Conservation (phyloP, 1,140 invertebrate species). For the Ceratina japonica region DNA sequence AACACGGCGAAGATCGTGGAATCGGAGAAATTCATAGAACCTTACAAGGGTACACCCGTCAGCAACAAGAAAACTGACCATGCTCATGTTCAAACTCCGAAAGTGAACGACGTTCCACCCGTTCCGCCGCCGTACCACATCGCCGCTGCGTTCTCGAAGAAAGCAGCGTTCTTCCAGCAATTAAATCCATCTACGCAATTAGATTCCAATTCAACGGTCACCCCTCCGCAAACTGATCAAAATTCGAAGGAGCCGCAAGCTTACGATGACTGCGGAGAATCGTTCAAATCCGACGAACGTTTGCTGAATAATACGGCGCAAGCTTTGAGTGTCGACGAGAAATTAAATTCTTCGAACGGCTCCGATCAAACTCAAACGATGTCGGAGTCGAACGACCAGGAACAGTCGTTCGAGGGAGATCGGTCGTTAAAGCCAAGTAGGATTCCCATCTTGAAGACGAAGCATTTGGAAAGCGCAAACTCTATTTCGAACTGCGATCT, state of each 20-base stretch:
- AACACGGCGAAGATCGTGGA: conserved; percentile 77
- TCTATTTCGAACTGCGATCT: conserved; percentile 64
- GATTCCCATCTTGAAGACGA: conserved; percentile 69
- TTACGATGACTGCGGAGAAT: conserved; percentile 28
- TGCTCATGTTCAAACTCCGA: conserved; percentile 37
- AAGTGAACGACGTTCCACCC: conserved; percentile 69
- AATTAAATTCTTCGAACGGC: conserved; percentile 27
- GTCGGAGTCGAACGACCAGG: conserved; percentile 26
- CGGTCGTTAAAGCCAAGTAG: conserved; percentile 70
- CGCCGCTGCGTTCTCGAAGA: conserved; percentile 84
- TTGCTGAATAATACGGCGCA: conserved; percentile 33
- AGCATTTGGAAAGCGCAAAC: conserved; percentile 63
- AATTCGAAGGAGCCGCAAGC: conserved; percentile 35
- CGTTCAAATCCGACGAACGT: conserved; percentile 37
- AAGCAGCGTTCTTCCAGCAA: conserved; percentile 80
- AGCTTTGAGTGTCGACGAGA: conserved; percentile 37
- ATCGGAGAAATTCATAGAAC: conserved; percentile 73
- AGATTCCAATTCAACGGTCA: conserved; percentile 5
- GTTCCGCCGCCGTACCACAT: conserved; percentile 85
- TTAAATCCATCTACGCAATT: conserved; percentile 59
- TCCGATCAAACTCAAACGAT: conserved; percentile 14
- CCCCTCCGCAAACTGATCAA: conserved; percentile 26
- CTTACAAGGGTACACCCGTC: conserved; percentile 63
- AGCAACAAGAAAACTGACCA: conserved; percentile 56
- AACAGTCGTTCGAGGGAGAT: conserved; percentile 53